These are phyloP conservation scores for Sciurus carolinensis DNA, from an alignment of 2,797 vertebrate genomes.

Conservation along the genomic window DNA sequence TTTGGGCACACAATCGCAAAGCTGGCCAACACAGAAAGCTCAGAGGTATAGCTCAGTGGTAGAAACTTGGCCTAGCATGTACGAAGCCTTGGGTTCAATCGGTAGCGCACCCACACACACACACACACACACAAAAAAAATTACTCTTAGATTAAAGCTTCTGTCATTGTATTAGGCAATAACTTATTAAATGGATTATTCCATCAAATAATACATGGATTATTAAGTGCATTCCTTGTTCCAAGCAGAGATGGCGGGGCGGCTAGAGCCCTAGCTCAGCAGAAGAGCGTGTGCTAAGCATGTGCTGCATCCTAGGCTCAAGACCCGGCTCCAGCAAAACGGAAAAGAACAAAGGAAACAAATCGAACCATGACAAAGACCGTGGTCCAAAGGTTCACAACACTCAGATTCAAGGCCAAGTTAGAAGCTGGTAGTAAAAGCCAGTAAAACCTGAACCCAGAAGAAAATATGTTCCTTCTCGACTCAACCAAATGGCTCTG, in stretches of 20 bases:
- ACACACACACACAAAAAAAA: too few relatives aligned
- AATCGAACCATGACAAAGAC: background rate
- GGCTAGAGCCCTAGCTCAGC: too few relatives aligned
- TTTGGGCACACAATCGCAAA: too few relatives aligned
- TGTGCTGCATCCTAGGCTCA: background rate
- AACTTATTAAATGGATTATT: background rate
- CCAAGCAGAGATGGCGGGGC: background rate
- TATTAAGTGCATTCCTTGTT: background rate
- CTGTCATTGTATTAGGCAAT: background rate
- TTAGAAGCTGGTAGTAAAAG: background rate
- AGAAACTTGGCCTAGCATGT: too few relatives aligned
- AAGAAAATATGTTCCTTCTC: background rate
- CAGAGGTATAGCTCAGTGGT: too few relatives aligned
- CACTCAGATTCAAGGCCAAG: background rate
- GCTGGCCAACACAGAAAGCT: too few relatives aligned
- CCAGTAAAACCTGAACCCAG: background rate
- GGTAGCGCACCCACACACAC: accelerated
- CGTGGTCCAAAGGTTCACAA: background rate
- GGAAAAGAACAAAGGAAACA: too few relatives aligned
- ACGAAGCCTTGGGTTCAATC: too few relatives aligned
- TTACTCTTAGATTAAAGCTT: background rate
- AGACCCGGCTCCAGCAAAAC: background rate
- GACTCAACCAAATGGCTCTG: background rate
- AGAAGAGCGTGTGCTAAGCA: background rate
- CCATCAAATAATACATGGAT: background rate